Conservation (phyloP, 2,888 invertebrate species). For the Erynnis tages region DNA sequence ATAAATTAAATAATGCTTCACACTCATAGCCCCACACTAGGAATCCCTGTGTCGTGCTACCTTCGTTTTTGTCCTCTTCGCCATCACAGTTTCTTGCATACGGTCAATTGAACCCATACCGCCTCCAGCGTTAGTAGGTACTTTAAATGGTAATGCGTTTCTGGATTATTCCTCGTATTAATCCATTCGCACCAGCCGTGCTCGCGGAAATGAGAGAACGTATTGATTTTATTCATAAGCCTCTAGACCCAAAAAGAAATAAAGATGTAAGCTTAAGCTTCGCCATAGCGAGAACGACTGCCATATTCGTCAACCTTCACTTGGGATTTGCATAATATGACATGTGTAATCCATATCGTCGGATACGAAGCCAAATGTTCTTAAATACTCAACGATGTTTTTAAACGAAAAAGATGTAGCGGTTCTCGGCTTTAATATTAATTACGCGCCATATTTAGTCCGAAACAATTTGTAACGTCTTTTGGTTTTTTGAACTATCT, state of each 20-base stretch:
- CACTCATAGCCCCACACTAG: too few species aligned
- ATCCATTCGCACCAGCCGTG: not conserved
- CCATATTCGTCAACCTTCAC: conserved; percentile 47
- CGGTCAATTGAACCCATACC: not conserved
- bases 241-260: conserved; percentile 9
- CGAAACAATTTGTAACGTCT: not conserved
- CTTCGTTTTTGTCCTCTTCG: too few species aligned
- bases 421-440: not conserved
- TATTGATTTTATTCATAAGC: conserved; percentile 21
- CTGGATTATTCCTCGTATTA: conserved; percentile 5
- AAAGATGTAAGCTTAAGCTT: conserved; percentile 22
- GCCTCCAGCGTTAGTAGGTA: too few species aligned
- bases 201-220: conserved; percentile 16
- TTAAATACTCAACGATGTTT: conserved; percentile 5
- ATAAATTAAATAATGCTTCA: too few species aligned
- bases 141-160: conserved; percentile 10
- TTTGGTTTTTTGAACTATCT: too few species aligned
- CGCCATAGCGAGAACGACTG: conserved; percentile 27
- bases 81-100: too few species aligned
- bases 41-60: too few species aligned
- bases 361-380: conserved; percentile 23
- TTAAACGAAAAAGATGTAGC: not conserved
- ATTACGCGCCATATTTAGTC: not conserved
- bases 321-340: conserved; percentile 58
- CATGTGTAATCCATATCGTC: conserved; percentile 42